Conservation (phyloP, 30 jellyfish, hydroid and myxozoan genomes). For the Rhopilema esculentum region DNA sequence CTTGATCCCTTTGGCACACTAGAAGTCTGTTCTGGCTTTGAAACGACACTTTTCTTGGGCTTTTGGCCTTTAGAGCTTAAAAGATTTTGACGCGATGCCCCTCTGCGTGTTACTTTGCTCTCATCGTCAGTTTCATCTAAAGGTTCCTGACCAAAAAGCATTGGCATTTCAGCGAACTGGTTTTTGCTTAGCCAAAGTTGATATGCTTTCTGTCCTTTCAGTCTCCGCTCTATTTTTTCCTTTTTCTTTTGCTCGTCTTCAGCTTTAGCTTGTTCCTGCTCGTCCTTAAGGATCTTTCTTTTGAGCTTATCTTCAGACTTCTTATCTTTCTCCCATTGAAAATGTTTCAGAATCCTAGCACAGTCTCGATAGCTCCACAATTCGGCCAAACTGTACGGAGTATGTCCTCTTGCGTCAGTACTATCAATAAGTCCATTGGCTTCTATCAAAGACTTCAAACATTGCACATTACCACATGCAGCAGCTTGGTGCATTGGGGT, state of each 20-base stretch:
- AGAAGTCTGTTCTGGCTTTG: conserved; percentile 8
- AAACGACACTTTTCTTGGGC: conserved; percentile 1
- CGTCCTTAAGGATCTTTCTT: conserved; percentile 36
- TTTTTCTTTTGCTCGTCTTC: conserved; percentile 40
- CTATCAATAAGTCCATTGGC: conserved; percentile 51
- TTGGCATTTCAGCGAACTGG: conserved; percentile 27
- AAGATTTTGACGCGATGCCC: conserved; percentile 6
- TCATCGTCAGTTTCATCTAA: conserved; percentile 1
- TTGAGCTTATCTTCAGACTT: conserved; percentile 32
- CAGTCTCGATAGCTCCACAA: conserved; percentile 71
- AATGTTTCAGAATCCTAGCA: conserved; percentile 61
- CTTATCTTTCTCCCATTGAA: conserved; percentile 66
- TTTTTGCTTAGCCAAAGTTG: conserved; percentile 69
- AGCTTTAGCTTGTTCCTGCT: background rate
- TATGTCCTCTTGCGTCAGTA: conserved; percentile 54
- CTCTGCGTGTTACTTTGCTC: background rate
- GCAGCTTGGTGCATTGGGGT: conserved; percentile 88
- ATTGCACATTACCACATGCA: conserved; percentile 69
- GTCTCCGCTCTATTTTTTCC: conserved; percentile 40
- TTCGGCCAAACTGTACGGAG: conserved; percentile 63
- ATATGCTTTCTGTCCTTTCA: conserved; percentile 74
- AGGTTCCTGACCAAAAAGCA: conserved; percentile 58
- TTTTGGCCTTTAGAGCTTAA: conserved; percentile 1
- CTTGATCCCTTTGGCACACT: conserved; percentile 1
- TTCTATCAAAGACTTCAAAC: conserved; percentile 49